phyloP scores from a whole-genome alignment of 2,113 vertebrate genomes.

The Anolis sagrei region DNA sequence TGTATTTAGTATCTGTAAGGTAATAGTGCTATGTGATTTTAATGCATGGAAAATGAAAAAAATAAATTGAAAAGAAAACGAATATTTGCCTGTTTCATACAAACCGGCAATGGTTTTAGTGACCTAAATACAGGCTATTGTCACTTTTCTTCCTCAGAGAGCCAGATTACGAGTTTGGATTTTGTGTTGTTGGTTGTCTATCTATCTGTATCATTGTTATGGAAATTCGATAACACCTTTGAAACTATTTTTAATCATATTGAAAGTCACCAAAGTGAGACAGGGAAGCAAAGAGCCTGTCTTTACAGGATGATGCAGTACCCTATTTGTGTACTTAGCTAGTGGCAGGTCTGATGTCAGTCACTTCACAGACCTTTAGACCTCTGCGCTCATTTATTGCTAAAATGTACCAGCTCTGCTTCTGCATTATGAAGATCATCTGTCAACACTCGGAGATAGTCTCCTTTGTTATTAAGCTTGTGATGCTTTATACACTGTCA shows the following conservation, averaged over 20 bases:
- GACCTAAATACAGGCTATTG: neutral
- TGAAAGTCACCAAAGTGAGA: slow-evolving; percentile 78
- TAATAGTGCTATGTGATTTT: too few species aligned
- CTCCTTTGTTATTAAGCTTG: slow-evolving; percentile 98
- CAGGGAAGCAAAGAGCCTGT: slow-evolving; percentile 74
- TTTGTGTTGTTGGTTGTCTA: slow-evolving; percentile 17
- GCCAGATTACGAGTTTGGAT: neutral
- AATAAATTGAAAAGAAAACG: too few species aligned
- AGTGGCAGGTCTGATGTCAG: slow-evolving; percentile 94
- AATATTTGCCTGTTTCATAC: neutral
- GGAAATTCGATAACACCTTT: slow-evolving; percentile 61
- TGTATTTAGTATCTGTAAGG: too few species aligned
- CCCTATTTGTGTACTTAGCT: slow-evolving; percentile 84
- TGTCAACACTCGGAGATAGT: slow-evolving; percentile 95
- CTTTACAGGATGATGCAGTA: slow-evolving; percentile 79
- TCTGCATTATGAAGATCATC: slow-evolving; percentile 99
- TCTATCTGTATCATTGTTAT: slow-evolving; percentile 38
- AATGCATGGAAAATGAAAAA: too few species aligned
- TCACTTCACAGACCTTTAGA: slow-evolving; percentile 96
- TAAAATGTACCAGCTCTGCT: slow-evolving; percentile 88
- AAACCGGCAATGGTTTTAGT: neutral
- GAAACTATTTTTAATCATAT: slow-evolving; percentile 66
- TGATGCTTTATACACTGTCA: slow-evolving; percentile 97
- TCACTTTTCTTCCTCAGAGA: slow-evolving; percentile 6
- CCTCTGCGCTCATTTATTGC: slow-evolving; percentile 95